Conservation (phyloP, 2,113 vertebrate genomes). For the Hystrix brachyura region DNA sequence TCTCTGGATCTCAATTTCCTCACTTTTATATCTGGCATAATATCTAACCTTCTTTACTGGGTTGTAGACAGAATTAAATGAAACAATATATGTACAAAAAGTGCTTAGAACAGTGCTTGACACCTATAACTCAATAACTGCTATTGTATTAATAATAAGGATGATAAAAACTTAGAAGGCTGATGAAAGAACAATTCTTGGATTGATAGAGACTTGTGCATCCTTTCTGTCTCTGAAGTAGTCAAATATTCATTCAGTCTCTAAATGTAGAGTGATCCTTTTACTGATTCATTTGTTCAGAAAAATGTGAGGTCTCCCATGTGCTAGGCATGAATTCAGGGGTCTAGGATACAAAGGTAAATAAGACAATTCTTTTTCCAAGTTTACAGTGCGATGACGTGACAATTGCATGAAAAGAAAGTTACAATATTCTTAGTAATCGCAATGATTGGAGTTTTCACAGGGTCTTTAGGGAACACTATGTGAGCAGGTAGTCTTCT, state of each 20-base stretch:
- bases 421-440: neutral
- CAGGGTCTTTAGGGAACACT: neutral
- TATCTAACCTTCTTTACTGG: neutral
- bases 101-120: neutral
- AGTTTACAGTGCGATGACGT: neutral
- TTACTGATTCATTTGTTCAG: constrained; percentile 21
- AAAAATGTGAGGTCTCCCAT: neutral
- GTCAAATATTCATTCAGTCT: neutral
- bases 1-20: constrained; percentile 31
- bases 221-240: neutral
- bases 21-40: constrained; percentile 2
- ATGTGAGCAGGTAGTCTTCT: neutral
- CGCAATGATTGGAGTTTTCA: neutral
- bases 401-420: neutral
- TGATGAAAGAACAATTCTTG: constrained; percentile 36
- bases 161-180: constrained; percentile 33
- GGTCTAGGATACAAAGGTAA: neutral
- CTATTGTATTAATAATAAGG: neutral
- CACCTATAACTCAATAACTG: neutral
- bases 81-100: neutral
- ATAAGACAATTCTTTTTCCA: neutral
- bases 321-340: neutral
- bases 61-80: constrained; percentile 26
- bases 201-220: neutral
- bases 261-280: neutral